Base-by-base conservation (phyloP, 2,113 vertebrate species). In the Charadrius vociferus region DNA sequence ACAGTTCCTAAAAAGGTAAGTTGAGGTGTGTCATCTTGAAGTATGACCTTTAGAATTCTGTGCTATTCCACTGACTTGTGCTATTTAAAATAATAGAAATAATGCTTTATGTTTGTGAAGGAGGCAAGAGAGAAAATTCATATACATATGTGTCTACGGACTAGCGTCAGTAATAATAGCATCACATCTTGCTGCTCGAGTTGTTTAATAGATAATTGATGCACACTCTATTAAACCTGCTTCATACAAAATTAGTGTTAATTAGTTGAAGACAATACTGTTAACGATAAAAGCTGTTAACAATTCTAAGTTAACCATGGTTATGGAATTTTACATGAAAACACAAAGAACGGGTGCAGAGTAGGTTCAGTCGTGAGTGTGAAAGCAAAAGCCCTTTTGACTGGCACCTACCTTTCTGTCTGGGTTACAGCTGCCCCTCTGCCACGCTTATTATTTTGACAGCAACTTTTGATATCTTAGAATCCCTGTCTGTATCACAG, bases 171-270 rank as follows among this genome's bases (percentile, higher is more conserved):
- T 26, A 95, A 89, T 58, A 88, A 95, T 1, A 22, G 36, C 71
- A 68, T 89, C 61, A 87, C 78, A 41, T 53, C 59, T 58, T 66
- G 45, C 62, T 95, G 83, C 53, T 91, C 36, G 72, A 68, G 39
- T 45, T 34, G n/a, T 97, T 96, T 95, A 95, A 95, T 95, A 78
- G 73, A 2, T 84, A 85, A 77, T 12, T 26, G 32, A 67, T 85
- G 58, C 49, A 66, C 32, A 66, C 34, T 17, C 32, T 59, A 27
- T 88, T 90, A 79, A 92, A 88, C 23, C 50, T 49, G 55, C 27
- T 24, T 81, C 32, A 12, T 66, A 75, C 56, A 95, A 75, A 65
- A 36, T 43, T 12, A 50, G 14, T 29, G 24, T 78, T 75, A 77
- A 71, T 70, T 72, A 95, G 52, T 29, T 61, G n/a, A 93, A 90